Base-by-base conservation (phyloP, 2,113 vertebrate genomes). In the Takifugu flavidus region DNA sequence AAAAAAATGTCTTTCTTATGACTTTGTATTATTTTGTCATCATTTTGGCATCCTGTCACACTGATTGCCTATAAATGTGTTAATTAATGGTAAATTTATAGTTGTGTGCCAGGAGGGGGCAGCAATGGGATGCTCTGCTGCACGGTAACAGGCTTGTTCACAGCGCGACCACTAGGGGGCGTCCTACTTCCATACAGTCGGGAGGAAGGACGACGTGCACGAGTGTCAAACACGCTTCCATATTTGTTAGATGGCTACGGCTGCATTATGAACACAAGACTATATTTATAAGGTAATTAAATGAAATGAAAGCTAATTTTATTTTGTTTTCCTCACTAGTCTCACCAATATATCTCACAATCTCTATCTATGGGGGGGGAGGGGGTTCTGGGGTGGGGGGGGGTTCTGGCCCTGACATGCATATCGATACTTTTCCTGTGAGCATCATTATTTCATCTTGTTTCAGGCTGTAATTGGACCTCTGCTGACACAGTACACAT, bases 101-200 rank as follows among this genome's bases (percentile, higher is more conserved):
- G 34, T 39, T 10, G 34, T 39, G 58, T 27, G 50, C 74, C 85
- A 80, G 79, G 79, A 86, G 87, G 77, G 67, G 13, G 74, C 80
- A 86, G 80, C 61, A 82, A 27, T 25, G 25, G 47, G 25, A 61
- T 13, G 59, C 66, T 68, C 62, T 67, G 65, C 56, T 67, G 57
- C 47, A 75, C 67, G 20, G 20, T 20, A 73, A 45, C 49, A 8
- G 8, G 34, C 34, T 10, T 49, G 20, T 20, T 20, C 15, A 49
- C 4, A 49, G 15, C 6, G 5, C 2, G 20, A 49, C 82, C 82
- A 78, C 65, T 60, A 87, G 83, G 63, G 59, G 83, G 77, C 85
- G 82, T 71, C 78, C 42, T 77, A 49, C 54, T 6, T 52, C 79
- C 54, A 26, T 59, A 27, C 46, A 56, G 13, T 44, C 62, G 29